phyloP scores from a whole-genome alignment of 2,888 invertebrate species.

The Tetrapedia diversipes region DNA sequence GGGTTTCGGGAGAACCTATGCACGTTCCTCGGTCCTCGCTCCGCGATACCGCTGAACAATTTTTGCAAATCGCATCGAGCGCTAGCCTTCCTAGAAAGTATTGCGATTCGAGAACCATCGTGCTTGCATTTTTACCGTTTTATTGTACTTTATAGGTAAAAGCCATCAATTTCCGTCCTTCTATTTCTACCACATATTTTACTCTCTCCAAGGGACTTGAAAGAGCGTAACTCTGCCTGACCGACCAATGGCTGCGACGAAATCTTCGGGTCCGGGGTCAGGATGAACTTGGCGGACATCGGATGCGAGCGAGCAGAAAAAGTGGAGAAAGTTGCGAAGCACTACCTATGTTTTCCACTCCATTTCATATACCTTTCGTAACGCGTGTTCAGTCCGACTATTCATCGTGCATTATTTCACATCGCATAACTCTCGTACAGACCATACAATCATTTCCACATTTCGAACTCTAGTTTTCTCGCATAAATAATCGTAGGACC shows the following conservation, averaged over 20 bases:
- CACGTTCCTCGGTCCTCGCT: too few species aligned
- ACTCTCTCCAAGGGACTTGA: slow-evolving; percentile 39
- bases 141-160: slow-evolving; percentile 61
- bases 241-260: slow-evolving; percentile 62
- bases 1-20: too few species aligned
- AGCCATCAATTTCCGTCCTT: slow-evolving; percentile 57
- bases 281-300: slow-evolving; percentile 41
- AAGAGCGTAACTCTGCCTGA: slow-evolving; percentile 65
- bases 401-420: too few species aligned
- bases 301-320: slow-evolving; percentile 30
- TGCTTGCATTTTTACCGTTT: slow-evolving; percentile 45
- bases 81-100: neutral
- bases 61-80: neutral
- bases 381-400: slow-evolving; percentile 60
- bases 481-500: too few species aligned
- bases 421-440: too few species aligned
- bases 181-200: neutral
- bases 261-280: slow-evolving; percentile 66
- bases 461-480: too few species aligned
- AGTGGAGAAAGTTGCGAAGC: slow-evolving; percentile 20
- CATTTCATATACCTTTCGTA: slow-evolving; percentile 74
- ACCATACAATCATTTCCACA: too few species aligned
- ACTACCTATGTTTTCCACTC: slow-evolving; percentile 72
- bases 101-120: slow-evolving; percentile 31
- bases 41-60: neutral